phyloP scores from a whole-genome alignment of 1,140 invertebrate genomes.

The Bombus turneri region DNA sequence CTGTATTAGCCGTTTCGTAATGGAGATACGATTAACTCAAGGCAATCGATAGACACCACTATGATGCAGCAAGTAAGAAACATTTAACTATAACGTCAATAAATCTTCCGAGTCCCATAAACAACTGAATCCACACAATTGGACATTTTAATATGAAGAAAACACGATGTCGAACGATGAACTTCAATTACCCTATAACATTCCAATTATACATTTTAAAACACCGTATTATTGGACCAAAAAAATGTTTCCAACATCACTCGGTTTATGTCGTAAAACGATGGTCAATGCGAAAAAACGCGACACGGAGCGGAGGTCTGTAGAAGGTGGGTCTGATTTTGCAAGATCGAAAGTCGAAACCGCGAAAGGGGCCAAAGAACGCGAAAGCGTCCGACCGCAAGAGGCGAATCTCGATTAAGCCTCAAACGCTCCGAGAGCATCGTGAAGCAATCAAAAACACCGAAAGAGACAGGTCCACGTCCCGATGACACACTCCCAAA shows the following conservation, averaged over 20 bases:
- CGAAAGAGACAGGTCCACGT: constrained; percentile 18
- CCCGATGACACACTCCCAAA: constrained; percentile 41
- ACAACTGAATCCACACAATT: neutral
- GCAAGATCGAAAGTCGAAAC: constrained; percentile 24
- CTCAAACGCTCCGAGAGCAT: neutral
- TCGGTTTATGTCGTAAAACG: neutral
- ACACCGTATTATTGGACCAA: neutral
- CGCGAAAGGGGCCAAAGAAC: constrained; percentile 14
- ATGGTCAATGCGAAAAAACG: neutral
- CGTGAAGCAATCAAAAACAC: constrained; percentile 29
- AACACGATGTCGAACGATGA: neutral
- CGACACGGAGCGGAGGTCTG: neutral
- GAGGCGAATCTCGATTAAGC: constrained; percentile 28
- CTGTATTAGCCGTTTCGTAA: neutral
- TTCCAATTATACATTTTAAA: neutral
- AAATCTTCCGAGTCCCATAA: neutral
- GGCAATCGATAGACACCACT: neutral
- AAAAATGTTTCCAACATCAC: neutral
- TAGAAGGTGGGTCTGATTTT: constrained; percentile 1
- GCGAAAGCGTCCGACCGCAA: constrained; percentile 44
- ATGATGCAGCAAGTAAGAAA: too few relatives aligned
- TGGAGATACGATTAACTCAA: neutral
- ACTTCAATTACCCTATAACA: neutral
- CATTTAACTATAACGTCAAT: neutral
- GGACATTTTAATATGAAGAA: neutral